These are phyloP conservation scores for Tachyglossus aculeatus DNA, from an alignment of 2,797 vertebrate genomes.

Conservation along the genomic window DNA sequence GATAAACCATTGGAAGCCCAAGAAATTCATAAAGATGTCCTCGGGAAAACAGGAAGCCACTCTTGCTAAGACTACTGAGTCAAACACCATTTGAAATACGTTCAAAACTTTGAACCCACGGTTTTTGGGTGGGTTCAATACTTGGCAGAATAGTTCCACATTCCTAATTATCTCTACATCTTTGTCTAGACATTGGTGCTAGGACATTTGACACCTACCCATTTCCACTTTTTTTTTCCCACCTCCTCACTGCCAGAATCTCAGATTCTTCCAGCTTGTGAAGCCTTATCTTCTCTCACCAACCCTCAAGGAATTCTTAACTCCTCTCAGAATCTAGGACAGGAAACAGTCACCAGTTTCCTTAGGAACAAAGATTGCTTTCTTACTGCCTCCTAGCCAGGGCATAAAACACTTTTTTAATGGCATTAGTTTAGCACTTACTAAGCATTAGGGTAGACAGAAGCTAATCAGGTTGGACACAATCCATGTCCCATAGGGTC, in stretches of 20 bases:
- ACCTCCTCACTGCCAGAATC: background rate
- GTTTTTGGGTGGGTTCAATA: background rate
- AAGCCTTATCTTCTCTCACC: too few species aligned
- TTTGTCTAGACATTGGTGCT: background rate
- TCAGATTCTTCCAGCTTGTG: too few species aligned
- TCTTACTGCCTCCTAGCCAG: too few species aligned
- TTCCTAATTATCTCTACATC: background rate
- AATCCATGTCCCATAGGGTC: too few species aligned
- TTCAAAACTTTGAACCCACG: background rate
- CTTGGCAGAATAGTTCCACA: background rate
- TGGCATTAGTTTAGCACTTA: too few species aligned
- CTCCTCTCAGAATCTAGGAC: too few species aligned
- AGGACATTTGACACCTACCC: background rate
- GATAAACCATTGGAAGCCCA: background rate
- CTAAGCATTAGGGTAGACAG: too few species aligned
- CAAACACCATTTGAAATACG: background rate
- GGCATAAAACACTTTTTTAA: too few species aligned
- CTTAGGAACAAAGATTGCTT: too few species aligned
- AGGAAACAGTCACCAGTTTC: too few species aligned
- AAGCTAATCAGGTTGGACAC: too few species aligned
- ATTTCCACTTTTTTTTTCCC: background rate
- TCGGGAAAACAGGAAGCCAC: background rate
- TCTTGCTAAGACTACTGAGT: slow-evolving; percentile 1
- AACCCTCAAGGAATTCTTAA: too few species aligned
- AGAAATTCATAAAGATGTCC: background rate